A percentile compares a stretch with the other conserved stretches of the same genome.
These are phyloP conservation scores for Hartigia nigra DNA, from an alignment of 2,888 invertebrate species.

Conservation along the genomic window DNA sequence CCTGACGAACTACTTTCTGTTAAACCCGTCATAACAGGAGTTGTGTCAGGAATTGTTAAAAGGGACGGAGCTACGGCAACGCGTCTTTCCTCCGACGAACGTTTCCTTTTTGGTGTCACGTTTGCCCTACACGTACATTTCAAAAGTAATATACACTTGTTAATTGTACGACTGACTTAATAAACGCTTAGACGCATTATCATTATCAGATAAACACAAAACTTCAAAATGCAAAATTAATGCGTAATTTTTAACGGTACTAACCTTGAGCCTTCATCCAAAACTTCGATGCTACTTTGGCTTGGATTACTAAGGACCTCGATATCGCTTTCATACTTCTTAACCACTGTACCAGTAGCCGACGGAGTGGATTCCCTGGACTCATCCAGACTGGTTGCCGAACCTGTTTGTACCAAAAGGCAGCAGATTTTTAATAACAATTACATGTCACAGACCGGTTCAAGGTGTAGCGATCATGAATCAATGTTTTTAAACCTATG, in stretches of 20 bases:
- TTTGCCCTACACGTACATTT: conserved; percentile 41
- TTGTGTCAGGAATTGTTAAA: conserved; percentile 66
- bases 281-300: conserved; percentile 76
- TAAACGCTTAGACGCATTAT: not conserved
- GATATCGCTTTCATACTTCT: conserved; percentile 74
- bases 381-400: conserved; percentile 64
- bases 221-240: conserved; percentile 1
- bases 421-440: not conserved
- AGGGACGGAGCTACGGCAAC: conserved; percentile 64
- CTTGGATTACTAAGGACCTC: conserved; percentile 79
- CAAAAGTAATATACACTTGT: not conserved
- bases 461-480: not conserved
- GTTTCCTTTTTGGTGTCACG: conserved; percentile 63
- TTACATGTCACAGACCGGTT: not conserved
- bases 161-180: not conserved
- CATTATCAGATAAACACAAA: not conserved
- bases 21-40: conserved; percentile 63
- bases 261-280: conserved; percentile 67
- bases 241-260: conserved; percentile 24
- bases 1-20: conserved; percentile 75
- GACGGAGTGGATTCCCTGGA: conserved; percentile 62
- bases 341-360: conserved; percentile 48
- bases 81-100: conserved; percentile 68
- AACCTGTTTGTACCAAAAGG: conserved; percentile 50
- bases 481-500: not conserved